Evolutionary conservation across 2,113 vertebrate genomes (phyloP).

Genomic region (Silurus asotus): DNA sequence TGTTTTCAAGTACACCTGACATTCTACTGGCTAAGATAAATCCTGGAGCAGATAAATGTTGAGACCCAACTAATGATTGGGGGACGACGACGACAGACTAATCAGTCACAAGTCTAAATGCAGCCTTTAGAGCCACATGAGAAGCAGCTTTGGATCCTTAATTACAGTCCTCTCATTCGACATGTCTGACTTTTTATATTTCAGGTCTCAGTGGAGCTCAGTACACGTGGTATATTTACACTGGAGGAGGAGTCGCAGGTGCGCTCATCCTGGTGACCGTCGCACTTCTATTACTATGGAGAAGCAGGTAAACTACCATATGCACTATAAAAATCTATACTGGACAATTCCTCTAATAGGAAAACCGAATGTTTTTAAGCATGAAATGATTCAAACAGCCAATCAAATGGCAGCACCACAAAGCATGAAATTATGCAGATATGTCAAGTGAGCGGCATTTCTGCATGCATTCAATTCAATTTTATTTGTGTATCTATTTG

Average conservation of each 20-base stretch:
- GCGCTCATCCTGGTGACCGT: conserved; percentile 58
- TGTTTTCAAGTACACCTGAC: no score
- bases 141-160: not conserved
- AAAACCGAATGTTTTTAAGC: not conserved
- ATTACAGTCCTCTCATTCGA: not conserved
- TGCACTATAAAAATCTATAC: not conserved
- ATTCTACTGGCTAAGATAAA: no score
- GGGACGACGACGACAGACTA: not conserved
- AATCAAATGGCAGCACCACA: not conserved
- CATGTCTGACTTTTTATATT: conserved; percentile 13
- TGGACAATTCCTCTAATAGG: not conserved
- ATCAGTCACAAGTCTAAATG: not conserved
- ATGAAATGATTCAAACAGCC: not conserved
- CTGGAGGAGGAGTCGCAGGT: conserved; percentile 59
- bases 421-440: not conserved
- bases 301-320: conserved; percentile 59
- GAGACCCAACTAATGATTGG: not conserved
- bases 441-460: not conserved
- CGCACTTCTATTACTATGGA: conserved; percentile 56
- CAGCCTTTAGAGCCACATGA: not conserved
- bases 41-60: not conserved
- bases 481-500: no score
- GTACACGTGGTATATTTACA: conserved; percentile 68
- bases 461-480: not conserved
- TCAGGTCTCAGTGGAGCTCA: conserved; percentile 58